Evolutionary conservation across 2,113 vertebrate genomes (phyloP).

Genomic region (Perognathus longimembris): DNA sequence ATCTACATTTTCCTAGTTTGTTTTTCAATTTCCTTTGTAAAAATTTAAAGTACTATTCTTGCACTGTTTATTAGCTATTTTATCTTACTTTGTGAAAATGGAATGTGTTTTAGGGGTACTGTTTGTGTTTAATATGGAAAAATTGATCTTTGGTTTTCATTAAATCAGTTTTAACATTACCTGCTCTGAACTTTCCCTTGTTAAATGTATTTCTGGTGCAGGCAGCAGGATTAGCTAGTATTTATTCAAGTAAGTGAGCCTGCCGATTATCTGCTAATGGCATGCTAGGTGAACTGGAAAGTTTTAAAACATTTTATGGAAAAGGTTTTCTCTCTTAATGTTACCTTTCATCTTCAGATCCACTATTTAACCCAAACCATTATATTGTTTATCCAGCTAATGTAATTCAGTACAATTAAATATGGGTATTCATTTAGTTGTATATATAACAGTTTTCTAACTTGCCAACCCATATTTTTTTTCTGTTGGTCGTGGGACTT

Average conservation of each 20-base stretch:
- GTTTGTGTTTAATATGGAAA: conserved; percentile 35
- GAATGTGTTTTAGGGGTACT: neutral
- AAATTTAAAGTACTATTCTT: conserved; percentile 23
- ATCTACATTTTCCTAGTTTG: conserved; percentile 11
- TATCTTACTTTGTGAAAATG: neutral
- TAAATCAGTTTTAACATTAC: conserved; percentile 5
- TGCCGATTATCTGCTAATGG: conserved; percentile 24
- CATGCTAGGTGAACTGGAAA: neutral
- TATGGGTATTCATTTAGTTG: conserved; percentile 3
- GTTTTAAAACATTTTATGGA: neutral
- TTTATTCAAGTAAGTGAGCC: conserved; percentile 11
- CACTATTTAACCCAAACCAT: conserved; percentile 47
- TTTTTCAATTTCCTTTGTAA: conserved; percentile 4
- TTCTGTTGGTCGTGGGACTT: too few species aligned
- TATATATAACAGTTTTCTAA: too few species aligned
- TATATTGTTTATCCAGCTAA: conserved; percentile 46
- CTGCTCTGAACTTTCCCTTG: neutral
- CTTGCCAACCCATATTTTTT: too few species aligned
- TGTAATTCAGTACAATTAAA: conserved; percentile 1
- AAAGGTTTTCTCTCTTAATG: conserved; percentile 25
- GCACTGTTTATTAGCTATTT: neutral
- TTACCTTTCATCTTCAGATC: conserved; percentile 40
- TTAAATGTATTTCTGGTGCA: neutral
- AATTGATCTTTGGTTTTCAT: conserved; percentile 29
- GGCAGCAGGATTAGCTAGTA: neutral